These are phyloP conservation scores for Fissipunctia ypsillon DNA, from an alignment of 2,888 invertebrate species.

Conservation along the genomic window DNA sequence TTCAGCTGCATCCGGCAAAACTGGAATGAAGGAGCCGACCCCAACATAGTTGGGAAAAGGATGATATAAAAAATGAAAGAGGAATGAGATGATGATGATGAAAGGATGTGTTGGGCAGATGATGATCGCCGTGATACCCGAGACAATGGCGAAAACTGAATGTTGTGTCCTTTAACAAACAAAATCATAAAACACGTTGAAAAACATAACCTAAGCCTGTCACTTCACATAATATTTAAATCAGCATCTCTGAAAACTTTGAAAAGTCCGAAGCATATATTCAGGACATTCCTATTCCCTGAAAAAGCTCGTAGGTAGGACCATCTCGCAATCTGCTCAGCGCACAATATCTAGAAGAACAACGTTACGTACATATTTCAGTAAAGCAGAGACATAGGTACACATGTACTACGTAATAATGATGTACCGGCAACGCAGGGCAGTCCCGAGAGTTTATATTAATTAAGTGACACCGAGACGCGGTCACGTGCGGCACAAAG, in stretches of 20 bases:
- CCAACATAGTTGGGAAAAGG: not conserved
- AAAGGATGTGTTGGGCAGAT: too few relatives aligned
- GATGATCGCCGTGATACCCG: not conserved
- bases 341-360: slow-evolving; percentile 27
- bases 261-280: not conserved
- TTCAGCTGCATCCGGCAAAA: not conserved
- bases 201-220: not conserved
- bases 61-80: too few relatives aligned
- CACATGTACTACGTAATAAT: slow-evolving; percentile 54
- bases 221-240: not conserved
- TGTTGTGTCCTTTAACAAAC: not conserved
- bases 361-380: slow-evolving; percentile 18
- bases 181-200: not conserved
- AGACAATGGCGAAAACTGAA: not conserved
- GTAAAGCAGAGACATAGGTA: slow-evolving; percentile 36
- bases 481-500: slow-evolving; percentile 78
- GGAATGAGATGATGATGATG: too few relatives aligned
- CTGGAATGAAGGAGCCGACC: not conserved
- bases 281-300: not conserved
- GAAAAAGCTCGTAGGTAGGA: not conserved
- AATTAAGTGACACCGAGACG: slow-evolving; percentile 73
- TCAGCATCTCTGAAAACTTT: not conserved
- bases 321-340: slow-evolving; percentile 25
- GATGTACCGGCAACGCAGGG: slow-evolving; percentile 61
- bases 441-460: slow-evolving; percentile 76